phyloP scores from a whole-genome alignment of 2,888 invertebrate genomes.

The Agrilus cyanescens region DNA sequence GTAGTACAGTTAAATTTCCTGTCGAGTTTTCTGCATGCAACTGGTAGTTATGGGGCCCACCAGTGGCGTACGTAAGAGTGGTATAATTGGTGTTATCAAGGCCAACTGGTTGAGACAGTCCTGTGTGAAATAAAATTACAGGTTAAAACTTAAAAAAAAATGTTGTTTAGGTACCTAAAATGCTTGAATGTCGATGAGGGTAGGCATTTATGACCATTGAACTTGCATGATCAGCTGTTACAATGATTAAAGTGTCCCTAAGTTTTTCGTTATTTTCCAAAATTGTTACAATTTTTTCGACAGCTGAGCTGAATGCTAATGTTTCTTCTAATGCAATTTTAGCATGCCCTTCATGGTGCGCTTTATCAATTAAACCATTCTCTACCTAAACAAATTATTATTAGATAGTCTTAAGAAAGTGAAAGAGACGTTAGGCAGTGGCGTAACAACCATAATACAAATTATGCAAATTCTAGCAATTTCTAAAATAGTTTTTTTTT shows the following conservation, averaged over 20 bases:
- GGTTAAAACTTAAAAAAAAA: background rate
- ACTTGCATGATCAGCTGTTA: constrained; percentile 78
- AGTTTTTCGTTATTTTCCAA: constrained; percentile 30
- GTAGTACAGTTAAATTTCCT: too few species aligned
- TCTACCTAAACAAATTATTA: constrained; percentile 47
- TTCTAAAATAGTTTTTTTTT: too few species aligned
- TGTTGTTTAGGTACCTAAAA: constrained; percentile 47
- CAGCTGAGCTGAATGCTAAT: constrained; percentile 65
- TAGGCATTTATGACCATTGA: constrained; percentile 69
- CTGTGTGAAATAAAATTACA: constrained; percentile 26
- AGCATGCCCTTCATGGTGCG: constrained; percentile 73
- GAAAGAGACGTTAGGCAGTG: too few species aligned
- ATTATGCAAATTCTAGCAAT: too few species aligned
- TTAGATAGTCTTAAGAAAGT: too few species aligned
- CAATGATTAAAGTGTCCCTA: constrained; percentile 67
- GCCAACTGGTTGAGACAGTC: constrained; percentile 49
- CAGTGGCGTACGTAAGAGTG: constrained; percentile 65
- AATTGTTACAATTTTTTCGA: constrained; percentile 50
- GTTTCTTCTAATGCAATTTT: constrained; percentile 69
- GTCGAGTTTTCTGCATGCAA: constrained; percentile 30
- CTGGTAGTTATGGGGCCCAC: constrained; percentile 57
- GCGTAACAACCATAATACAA: too few species aligned
- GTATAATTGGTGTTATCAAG: constrained; percentile 59
- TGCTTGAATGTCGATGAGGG: constrained; percentile 52
- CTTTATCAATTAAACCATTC: constrained; percentile 77